phyloP scores from a whole-genome alignment of 1,140 invertebrate species.

The Apis florea region DNA sequence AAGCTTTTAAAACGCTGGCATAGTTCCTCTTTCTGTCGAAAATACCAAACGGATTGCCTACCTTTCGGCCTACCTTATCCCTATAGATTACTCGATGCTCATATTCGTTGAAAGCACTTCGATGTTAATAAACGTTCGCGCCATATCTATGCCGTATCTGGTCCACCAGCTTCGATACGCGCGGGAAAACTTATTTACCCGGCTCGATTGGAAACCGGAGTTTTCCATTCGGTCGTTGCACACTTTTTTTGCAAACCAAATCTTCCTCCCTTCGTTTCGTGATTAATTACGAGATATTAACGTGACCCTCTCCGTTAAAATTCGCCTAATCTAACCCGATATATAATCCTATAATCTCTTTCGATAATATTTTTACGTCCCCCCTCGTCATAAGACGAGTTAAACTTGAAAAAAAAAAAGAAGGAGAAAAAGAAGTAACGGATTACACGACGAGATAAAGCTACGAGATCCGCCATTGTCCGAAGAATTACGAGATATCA shows the following conservation, averaged over 20 bases:
- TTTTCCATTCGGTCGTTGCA: slow-evolving; percentile 39
- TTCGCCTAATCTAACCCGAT: too few relatives aligned
- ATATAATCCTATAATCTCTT: too few relatives aligned
- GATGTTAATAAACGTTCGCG: slow-evolving; percentile 62
- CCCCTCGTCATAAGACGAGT: too few relatives aligned
- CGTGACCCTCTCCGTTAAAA: neutral
- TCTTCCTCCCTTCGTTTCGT: neutral
- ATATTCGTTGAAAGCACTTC: slow-evolving; percentile 60
- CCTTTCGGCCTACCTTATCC: slow-evolving; percentile 44
- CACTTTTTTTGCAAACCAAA: neutral
- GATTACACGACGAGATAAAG: neutral
- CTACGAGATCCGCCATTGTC: neutral
- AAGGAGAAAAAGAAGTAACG: too few relatives aligned
- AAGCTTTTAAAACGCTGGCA: slow-evolving; percentile 51
- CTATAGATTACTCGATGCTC: slow-evolving; percentile 51
- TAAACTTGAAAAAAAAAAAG: too few relatives aligned
- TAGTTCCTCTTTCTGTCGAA: slow-evolving; percentile 42
- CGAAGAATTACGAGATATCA: slow-evolving; percentile 16
- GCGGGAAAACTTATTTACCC: slow-evolving; percentile 52
- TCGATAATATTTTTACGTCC: too few relatives aligned
- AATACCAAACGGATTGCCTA: slow-evolving; percentile 54
- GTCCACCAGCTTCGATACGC: slow-evolving; percentile 46
- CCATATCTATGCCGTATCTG: slow-evolving; percentile 21
- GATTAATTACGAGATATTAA: neutral
- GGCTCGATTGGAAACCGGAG: slow-evolving; percentile 24